phyloP scores from a whole-genome alignment of 2,888 invertebrate species.

The Melangyna quadrimaculata region DNA sequence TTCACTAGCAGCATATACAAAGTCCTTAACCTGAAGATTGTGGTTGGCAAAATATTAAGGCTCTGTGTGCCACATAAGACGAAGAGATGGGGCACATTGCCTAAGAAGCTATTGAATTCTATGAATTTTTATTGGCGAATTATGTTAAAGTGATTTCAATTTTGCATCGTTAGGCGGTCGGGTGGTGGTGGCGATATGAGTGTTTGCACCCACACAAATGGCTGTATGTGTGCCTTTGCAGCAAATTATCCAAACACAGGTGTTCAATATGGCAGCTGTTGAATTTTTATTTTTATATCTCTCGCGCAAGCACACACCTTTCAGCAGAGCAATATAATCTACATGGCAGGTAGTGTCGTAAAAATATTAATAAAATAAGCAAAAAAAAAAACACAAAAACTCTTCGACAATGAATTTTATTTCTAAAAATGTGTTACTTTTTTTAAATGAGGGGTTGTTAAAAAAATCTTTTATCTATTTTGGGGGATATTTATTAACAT shows the following conservation, averaged over 20 bases:
- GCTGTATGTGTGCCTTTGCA: constrained; percentile 18
- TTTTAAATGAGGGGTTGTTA: neutral
- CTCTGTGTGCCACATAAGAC: neutral
- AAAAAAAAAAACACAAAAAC: constrained; percentile 20
- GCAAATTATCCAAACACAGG: constrained; percentile 62
- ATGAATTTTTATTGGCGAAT: constrained; percentile 71
- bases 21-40: neutral
- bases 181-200: constrained; percentile 11
- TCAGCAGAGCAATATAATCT: constrained; percentile 31
- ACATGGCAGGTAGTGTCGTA: constrained; percentile 25
- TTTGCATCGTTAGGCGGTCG: constrained; percentile 58
- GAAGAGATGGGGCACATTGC: neutral
- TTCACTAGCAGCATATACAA: constrained; percentile 4
- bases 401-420: constrained; percentile 27
- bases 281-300: constrained; percentile 50
- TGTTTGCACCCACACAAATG: neutral
- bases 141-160: constrained; percentile 71
- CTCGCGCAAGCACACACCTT: constrained; percentile 31
- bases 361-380: constrained; percentile 43
- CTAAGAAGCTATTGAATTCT: constrained; percentile 59
- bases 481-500: neutral
- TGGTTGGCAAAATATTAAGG: neutral
- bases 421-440: constrained; percentile 17
- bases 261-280: constrained; percentile 55
- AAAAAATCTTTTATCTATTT: neutral